Conservation (phyloP, 2,113 vertebrate genomes). For the Budorcas taxicolor region DNA sequence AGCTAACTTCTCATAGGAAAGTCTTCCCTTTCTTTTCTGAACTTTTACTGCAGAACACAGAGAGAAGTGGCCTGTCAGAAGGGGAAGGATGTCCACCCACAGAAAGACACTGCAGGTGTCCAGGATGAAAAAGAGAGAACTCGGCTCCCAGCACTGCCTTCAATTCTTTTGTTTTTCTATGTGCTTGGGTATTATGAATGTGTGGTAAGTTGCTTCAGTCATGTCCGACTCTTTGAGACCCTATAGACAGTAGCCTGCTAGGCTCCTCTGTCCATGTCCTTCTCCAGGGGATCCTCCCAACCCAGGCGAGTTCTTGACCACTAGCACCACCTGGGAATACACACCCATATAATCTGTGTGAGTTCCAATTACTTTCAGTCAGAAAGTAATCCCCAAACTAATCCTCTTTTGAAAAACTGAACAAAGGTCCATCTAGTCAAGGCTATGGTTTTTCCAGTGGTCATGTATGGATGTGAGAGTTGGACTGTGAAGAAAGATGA, state of each 20-base stretch:
- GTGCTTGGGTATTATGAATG: neutral
- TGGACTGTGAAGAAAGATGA: too few relatives aligned
- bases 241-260: too few relatives aligned
- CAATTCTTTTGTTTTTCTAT: neutral
- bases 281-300: neutral
- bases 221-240: neutral
- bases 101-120: neutral
- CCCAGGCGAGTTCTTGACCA: neutral
- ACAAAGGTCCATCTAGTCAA: too few relatives aligned
- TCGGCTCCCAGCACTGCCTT: neutral
- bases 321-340: neutral
- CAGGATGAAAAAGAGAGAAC: too few relatives aligned
- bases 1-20: neutral
- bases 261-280: neutral
- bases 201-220: neutral
- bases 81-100: neutral
- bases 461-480: too few relatives aligned
- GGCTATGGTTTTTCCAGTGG: too few relatives aligned
- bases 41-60: too few relatives aligned
- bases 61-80: rapidly evolving
- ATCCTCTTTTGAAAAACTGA: neutral
- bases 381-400: neutral
- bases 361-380: neutral
- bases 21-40: neutral
- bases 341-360: neutral